phyloP scores from a whole-genome alignment of 1,140 invertebrate genomes.

The Apis mellifera region DNA sequence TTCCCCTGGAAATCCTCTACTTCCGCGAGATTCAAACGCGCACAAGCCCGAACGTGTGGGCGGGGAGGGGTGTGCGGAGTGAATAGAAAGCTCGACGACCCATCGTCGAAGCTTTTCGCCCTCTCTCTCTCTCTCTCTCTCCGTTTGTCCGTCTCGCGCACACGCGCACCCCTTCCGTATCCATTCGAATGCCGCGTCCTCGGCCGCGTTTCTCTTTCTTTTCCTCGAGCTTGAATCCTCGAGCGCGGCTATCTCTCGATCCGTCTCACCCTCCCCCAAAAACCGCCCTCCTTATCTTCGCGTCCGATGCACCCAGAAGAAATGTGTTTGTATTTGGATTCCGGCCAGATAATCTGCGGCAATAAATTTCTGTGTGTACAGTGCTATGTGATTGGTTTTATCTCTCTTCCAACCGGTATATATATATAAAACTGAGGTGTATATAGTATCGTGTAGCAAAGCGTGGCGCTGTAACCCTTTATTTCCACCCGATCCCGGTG shows the following conservation, averaged over 20 bases:
- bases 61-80: slow-evolving; percentile 3
- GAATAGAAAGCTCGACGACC: slow-evolving; percentile 62
- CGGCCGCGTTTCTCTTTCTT: neutral
- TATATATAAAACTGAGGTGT: too few relatives aligned
- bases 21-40: slow-evolving; percentile 73
- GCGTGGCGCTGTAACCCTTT: slow-evolving; percentile 59
- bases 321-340: slow-evolving; percentile 78
- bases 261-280: neutral
- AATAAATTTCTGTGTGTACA: slow-evolving; percentile 79
- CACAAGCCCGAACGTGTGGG: slow-evolving; percentile 47
- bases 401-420: slow-evolving; percentile 62
- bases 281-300: slow-evolving; percentile 16
- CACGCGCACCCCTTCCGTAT: too few relatives aligned
- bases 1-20: slow-evolving; percentile 70
- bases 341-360: slow-evolving; percentile 78
- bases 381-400: slow-evolving; percentile 78
- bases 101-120: slow-evolving; percentile 59
- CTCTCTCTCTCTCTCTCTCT: slow-evolving; percentile 38
- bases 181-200: neutral
- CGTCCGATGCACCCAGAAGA: slow-evolving; percentile 61
- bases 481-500: slow-evolving; percentile 35
- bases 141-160: too few relatives aligned
- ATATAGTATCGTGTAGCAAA: neutral
- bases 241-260: neutral
- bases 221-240: too few relatives aligned